Base-by-base conservation (phyloP, 2,888 invertebrate genomes). In the Eupeodes latifasciatus region DNA sequence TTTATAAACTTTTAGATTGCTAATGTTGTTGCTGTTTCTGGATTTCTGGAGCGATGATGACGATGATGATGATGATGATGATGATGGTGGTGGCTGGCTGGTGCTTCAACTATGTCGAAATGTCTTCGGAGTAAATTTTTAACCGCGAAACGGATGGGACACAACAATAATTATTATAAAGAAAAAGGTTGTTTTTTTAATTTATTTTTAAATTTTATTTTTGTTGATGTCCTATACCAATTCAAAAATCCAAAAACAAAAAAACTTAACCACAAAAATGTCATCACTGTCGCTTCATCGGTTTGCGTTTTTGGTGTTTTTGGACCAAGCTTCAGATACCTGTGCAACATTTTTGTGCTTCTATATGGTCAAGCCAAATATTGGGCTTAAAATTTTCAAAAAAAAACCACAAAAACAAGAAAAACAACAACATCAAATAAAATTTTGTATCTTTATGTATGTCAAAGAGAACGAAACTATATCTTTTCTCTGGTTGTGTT, bases 221-320 rank as follows among this genome's bases (percentile, higher is more conserved):
- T 16, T 6, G 4, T 27, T 4, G 10, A 10, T 19, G 57, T 34
- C n/a, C 36, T 40, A 64, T 44, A 40, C 40, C 40, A 40, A 40
- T 9, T 7, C 9, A 40, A 5, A 40, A 40, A 40, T 7, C 5
- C 5, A 40, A 40, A 40, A 40, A 5, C 5, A 79, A 75, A n/a
- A 11, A 71, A 66, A 75, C 66, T 85, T 90, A 90, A 92, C 92
- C 92, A 91, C 92, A 92, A 91, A 92, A 92, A 92, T 92, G 92
- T 92, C 92, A 92, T 92, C 92, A 92, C 91, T 91, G 92, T 92
- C 92, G 91, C 91, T 92, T 92, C 92, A 92, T 91, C 91, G 92
- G 88, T 88, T 88, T 88, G 85, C 67, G 81, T 78, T 88, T 88
- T 88, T 87, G 86, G 79, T 83, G 83, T 69, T 72, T 72, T 81